Conservation (phyloP, 1,140 invertebrate genomes). For the Temnothorax nylanderi region DNA sequence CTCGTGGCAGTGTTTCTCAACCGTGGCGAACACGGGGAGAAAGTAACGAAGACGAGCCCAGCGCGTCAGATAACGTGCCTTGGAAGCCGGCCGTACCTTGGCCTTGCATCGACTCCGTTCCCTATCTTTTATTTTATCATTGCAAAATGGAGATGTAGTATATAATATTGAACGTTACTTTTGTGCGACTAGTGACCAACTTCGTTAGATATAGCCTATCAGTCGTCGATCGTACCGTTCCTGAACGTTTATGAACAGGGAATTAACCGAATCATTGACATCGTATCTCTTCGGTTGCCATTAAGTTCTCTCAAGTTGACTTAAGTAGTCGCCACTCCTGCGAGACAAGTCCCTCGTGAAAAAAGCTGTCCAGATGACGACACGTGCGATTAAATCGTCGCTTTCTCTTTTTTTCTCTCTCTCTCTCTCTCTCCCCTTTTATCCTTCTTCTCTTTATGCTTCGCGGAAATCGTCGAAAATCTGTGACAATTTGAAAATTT, state of each 20-base stretch:
- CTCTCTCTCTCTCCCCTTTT: neutral
- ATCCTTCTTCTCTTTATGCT: neutral
- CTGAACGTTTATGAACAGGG: conserved; percentile 1
- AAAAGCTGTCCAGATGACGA: conserved; percentile 33
- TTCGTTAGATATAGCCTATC: neutral
- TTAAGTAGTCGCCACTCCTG: conserved; percentile 73
- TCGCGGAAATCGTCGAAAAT: neutral
- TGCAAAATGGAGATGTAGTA: neutral
- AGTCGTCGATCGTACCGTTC: too few species aligned
- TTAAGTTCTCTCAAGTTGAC: conserved; percentile 77
- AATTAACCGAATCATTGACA: conserved; percentile 54
- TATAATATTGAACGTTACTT: neutral
- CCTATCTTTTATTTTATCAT: neutral
- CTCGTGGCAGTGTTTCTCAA: conserved; percentile 77
- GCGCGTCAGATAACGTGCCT: neutral
- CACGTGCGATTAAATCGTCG: conserved; percentile 47
- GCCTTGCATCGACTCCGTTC: neutral
- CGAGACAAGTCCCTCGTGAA: conserved; percentile 57
- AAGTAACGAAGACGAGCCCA: conserved; percentile 5
- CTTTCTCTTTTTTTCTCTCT: neutral
- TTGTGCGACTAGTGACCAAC: neutral
- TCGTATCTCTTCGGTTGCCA: conserved; percentile 66
- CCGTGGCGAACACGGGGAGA: neutral
- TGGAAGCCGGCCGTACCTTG: neutral
- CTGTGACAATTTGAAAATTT: neutral